phyloP scores from a whole-genome alignment of 1,140 invertebrate genomes.

The Drosophila eugracilis region DNA sequence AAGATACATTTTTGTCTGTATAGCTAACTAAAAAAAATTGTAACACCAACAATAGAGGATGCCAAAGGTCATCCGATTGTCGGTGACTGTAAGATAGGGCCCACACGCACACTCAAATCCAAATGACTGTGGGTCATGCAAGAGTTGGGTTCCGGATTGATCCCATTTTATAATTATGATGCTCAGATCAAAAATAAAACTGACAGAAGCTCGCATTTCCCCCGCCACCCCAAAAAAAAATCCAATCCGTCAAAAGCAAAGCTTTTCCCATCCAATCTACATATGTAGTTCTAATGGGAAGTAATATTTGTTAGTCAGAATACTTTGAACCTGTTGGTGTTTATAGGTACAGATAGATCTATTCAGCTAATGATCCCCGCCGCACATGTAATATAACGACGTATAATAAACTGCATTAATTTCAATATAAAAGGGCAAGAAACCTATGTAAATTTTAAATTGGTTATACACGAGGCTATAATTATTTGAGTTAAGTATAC shows the following conservation, averaged over 20 bases:
- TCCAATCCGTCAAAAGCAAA: not conserved
- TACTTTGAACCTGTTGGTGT: no score
- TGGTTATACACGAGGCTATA: not conserved
- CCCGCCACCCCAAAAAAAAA: slow-evolving; percentile 1
- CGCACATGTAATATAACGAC: no score
- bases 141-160: slow-evolving; percentile 20
- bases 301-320: not conserved
- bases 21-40: not conserved
- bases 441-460: not conserved
- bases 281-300: not conserved
- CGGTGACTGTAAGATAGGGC: slow-evolving; percentile 12
- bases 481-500: not conserved
- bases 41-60: not conserved
- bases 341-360: no score
- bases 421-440: no score
- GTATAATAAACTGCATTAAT: no score
- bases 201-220: slow-evolving; percentile 45
- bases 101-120: slow-evolving; percentile 9
- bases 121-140: slow-evolving; percentile 34
- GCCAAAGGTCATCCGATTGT: slow-evolving; percentile 32
- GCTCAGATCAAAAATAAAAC: slow-evolving; percentile 28
- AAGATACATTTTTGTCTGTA: not conserved
- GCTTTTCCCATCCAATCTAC: not conserved
- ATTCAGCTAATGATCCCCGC: no score
- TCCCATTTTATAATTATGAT: slow-evolving; percentile 16